Evolutionary conservation across 2,888 invertebrate species (phyloP).

Genomic region (Acanthoscelides obtectus): DNA sequence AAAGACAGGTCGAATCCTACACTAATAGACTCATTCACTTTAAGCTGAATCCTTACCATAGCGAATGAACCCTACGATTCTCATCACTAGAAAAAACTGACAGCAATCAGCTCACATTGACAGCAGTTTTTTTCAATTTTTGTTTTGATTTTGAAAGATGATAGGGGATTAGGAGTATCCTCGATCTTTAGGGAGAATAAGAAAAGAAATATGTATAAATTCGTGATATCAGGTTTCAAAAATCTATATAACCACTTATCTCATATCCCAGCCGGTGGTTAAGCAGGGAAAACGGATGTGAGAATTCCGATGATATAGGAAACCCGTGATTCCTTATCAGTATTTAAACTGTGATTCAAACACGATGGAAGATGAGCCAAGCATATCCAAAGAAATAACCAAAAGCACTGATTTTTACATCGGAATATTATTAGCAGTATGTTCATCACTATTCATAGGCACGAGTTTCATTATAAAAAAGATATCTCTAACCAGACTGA

Average conservation of each 20-base stretch:
- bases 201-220: not conserved
- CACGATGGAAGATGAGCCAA: not conserved
- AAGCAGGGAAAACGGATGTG: not conserved
- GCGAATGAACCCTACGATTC: too few species aligned
- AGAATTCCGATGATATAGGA: not conserved
- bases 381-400: not conserved
- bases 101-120: too few species aligned
- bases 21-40: too few species aligned
- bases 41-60: too few species aligned
- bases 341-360: not conserved
- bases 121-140: too few species aligned
- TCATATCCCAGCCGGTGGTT: not conserved
- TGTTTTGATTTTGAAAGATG: not conserved
- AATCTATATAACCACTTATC: not conserved
- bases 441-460: constrained; percentile 80
- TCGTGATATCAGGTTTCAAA: not conserved
- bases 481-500: constrained; percentile 66
- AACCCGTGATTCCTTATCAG: not conserved
- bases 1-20: too few species aligned
- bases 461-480: constrained; percentile 89
- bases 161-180: too few species aligned
- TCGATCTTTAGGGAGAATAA: too few species aligned
- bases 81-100: too few species aligned
- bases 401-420: constrained; percentile 39
- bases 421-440: constrained; percentile 71